Base-by-base conservation (phyloP, 2,888 invertebrate genomes). In the Limnephilus lunatus region DNA sequence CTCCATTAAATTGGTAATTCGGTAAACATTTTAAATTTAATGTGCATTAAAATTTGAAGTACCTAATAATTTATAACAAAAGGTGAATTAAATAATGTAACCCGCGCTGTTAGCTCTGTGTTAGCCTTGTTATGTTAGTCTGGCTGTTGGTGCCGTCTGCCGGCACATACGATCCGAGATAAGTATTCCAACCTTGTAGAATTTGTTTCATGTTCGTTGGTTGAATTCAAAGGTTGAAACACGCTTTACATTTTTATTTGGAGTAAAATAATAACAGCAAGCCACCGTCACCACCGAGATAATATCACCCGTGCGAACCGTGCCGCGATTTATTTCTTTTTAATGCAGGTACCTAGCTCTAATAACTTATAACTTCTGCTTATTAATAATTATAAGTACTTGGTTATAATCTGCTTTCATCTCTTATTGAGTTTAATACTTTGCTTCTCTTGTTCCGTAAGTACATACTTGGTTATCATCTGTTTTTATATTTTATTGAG, bases 161-260 rank as follows among this genome's bases (percentile, higher is more conserved):
- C 30, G 11, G 30, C 86, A 48, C 39, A 44, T 19, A 39, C 39
- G 44, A 86, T 25, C 44, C n/a, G 86, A 86, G 86, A 86, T 86
- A 86, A 86, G 44, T 86, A 48, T 86, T 86, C 15, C 48, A 86
- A 86, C 86, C 86, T 86, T 86, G 86, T 86, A 48, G n/a, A 86
- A 19, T 48, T 85, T 85, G n/a, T n/a, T n/a, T n/a, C n/a, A n/a
- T 85, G 48, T 86, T 86, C 44, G 85, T 85, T 7, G 48, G 44
- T 85, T 19, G 83, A 82, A 31, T 83, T 83, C 83, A 81, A 81
- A 81, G 81, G 32, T 32, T 83, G 32, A 53, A 68, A 25, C 68
- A 25, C 68, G 68, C 68, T 68, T 68, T 68, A 25, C 25, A 68
- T 25, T 68, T 68, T 68, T 68, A 68, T 68, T 68, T 68, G 68